These are phyloP conservation scores for Pocota personata DNA, from an alignment of 2,888 invertebrate genomes.

Conservation along the genomic window DNA sequence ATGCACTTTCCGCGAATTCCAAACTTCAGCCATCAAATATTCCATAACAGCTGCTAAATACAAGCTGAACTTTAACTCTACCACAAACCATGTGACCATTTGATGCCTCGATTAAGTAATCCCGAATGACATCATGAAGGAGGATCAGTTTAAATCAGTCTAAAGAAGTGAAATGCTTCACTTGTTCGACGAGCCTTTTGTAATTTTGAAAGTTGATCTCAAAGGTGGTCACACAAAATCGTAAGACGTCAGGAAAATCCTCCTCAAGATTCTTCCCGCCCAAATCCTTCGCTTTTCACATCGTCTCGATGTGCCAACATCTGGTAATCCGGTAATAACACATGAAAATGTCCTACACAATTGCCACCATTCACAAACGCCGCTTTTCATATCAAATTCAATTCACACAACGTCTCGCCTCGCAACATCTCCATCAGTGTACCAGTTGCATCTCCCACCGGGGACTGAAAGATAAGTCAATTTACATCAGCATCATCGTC, in stretches of 20 bases:
- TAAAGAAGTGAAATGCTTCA: no score
- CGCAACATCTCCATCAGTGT: not conserved
- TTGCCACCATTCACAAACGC: not conserved
- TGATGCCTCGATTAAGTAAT: no score
- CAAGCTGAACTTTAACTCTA: no score
- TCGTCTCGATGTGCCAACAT: not conserved
- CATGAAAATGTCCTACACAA: not conserved
- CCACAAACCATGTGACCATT: no score
- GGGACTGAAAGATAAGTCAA: conserved; percentile 4
- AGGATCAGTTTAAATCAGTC: not conserved
- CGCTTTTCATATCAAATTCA: not conserved
- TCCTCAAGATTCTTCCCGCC: not conserved
- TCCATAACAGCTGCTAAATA: no score
- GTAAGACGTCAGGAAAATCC: not conserved
- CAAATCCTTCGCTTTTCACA: not conserved
- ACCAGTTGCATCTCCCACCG: not conserved
- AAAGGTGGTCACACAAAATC: not conserved
- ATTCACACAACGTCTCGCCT: not conserved
- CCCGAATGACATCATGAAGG: not conserved
- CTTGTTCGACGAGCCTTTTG: no score
- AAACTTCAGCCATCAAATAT: no score
- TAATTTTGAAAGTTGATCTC: no score
- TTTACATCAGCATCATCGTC: conserved; percentile 24
- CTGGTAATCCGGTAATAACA: not conserved
- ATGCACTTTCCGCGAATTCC: no score